These are phyloP conservation scores for Callyntrura sp. DNA, from an alignment of 2,888 invertebrate genomes.

Conservation along the genomic window DNA sequence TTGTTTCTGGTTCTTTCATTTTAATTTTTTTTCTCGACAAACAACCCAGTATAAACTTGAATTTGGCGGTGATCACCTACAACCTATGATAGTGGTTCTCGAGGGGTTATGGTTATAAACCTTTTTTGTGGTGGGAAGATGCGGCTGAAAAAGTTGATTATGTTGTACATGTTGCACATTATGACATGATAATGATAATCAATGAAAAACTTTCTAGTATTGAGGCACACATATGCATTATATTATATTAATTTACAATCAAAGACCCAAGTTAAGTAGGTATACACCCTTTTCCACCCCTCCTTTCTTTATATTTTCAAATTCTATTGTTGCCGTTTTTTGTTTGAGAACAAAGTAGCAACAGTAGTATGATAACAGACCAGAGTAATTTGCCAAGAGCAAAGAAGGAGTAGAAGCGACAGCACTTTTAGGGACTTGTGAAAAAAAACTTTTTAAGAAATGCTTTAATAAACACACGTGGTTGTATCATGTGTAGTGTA, in stretches of 20 bases:
- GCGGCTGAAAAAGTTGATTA: conserved; percentile 33
- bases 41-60: conserved; percentile 9
- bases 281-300: conserved; percentile 56
- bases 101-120: neutral
- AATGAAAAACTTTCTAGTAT: conserved; percentile 59
- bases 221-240: neutral
- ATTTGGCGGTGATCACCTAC: too few species aligned
- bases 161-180: too few species aligned
- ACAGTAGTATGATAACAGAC: too few species aligned
- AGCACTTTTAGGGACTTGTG: neutral
- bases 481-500: too few species aligned
- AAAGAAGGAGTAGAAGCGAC: conserved; percentile 16
- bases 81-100: neutral
- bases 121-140: neutral
- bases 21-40: conserved; percentile 16
- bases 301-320: neutral
- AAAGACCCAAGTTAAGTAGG: conserved; percentile 37
- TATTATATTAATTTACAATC: conserved; percentile 11
- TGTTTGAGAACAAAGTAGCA: conserved; percentile 35
- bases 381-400: conserved; percentile 44
- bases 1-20: neutral
- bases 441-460: conserved; percentile 6
- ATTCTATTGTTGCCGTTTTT: conserved; percentile 11
- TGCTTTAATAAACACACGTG: too few species aligned
- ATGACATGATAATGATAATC: conserved; percentile 39